These are phyloP conservation scores for Plemyria rubiginata DNA, from an alignment of 2,888 invertebrate species.

Conservation along the genomic window DNA sequence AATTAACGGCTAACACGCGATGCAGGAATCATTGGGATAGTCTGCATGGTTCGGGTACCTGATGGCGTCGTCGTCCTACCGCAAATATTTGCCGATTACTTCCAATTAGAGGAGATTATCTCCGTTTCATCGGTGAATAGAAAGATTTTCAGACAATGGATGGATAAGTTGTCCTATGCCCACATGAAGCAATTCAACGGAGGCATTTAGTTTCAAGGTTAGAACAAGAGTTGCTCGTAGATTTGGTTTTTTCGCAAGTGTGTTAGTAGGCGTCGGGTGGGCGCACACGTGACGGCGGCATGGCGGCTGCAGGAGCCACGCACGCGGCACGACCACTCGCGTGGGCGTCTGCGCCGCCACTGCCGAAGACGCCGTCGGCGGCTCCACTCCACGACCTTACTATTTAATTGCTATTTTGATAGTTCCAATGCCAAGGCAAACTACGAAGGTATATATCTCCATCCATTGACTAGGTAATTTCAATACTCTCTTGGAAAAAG, in stretches of 20 bases:
- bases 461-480: conserved; percentile 30
- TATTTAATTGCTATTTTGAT: conserved; percentile 35
- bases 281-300: conserved; percentile 77
- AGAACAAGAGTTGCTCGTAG: conserved; percentile 68
- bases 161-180: conserved; percentile 67
- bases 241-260: conserved; percentile 81
- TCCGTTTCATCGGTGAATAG: conserved; percentile 42
- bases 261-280: conserved; percentile 78
- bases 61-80: conserved; percentile 42
- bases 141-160: conserved; percentile 65
- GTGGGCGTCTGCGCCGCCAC: conserved; percentile 64
- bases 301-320: conserved; percentile 55
- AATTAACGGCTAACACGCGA: conserved; percentile 81
- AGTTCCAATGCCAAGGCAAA: conserved; percentile 28
- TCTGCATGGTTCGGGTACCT: conserved; percentile 58
- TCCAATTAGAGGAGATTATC: conserved; percentile 39
- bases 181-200: conserved; percentile 75
- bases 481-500: conserved; percentile 53
- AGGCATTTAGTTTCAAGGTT: conserved; percentile 81
- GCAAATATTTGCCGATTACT: conserved; percentile 38
- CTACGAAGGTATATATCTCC: conserved; percentile 27
- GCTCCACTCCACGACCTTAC: conserved; percentile 40
- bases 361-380: conserved; percentile 60
- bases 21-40: conserved; percentile 72
- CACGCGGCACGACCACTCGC: conserved; percentile 68